phyloP scores from a whole-genome alignment of 2,113 vertebrate species.

The Dipodomys stephensi region DNA sequence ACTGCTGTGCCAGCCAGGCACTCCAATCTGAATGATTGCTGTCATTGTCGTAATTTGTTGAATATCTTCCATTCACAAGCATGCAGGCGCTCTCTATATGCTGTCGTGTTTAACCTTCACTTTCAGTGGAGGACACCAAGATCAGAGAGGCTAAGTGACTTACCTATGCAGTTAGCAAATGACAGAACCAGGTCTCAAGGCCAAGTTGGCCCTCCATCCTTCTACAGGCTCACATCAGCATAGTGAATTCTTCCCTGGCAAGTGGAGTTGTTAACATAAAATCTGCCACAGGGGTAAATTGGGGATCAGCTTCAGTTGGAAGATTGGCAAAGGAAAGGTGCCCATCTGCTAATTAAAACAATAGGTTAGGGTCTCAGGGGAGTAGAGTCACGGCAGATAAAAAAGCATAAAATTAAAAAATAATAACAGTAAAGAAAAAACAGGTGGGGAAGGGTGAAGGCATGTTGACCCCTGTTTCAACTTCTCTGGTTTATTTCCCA shows the following conservation, averaged over 20 bases:
- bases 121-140: background rate
- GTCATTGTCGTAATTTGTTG: background rate
- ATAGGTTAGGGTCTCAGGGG: background rate
- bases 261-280: background rate
- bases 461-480: conserved; percentile 73
- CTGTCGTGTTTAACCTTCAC: background rate
- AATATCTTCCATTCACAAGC: background rate
- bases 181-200: background rate
- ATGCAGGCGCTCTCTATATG: background rate
- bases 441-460: background rate
- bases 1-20: background rate
- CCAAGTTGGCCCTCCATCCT: background rate
- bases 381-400: conserved; percentile 17
- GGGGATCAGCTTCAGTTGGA: background rate
- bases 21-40: background rate
- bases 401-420: background rate
- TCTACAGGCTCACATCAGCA: background rate
- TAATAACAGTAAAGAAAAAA: background rate
- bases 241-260: background rate
- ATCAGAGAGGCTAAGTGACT: conserved; percentile 1
- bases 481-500: conserved; percentile 67
- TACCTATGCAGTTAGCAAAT: background rate
- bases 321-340: background rate
- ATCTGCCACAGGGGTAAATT: background rate
- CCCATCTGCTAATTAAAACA: background rate